Base-by-base conservation (phyloP, 2,113 vertebrate species). In the Hylia prasina region DNA sequence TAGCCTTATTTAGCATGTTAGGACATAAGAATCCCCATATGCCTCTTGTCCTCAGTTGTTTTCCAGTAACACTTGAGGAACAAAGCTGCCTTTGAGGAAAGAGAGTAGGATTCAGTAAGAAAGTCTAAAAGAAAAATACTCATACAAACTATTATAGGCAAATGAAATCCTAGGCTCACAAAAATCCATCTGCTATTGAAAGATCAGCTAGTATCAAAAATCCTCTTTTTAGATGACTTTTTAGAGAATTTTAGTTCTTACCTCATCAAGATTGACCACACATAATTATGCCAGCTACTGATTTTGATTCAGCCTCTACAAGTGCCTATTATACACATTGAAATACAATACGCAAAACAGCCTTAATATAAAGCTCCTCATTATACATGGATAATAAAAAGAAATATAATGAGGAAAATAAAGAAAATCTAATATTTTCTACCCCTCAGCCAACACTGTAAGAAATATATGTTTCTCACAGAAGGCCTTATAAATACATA, bases 371-470 rank as follows among this genome's bases (percentile, higher is more conserved):
- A 79, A 85, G 13, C n/a, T 71, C 45, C 20, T 51, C 44, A 85
- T 90, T 87, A 75, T 72, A 53, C 57, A 37, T 23, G 28, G n/a
- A 82, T 37, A 72, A 87, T 72, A 90, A 82, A 94, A 87, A 54
- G 19, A 75, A 92, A 93, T 69, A 79, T 16, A 92, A 77, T 35
- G 48, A 93, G 37, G 37, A 93, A 56, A 87, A 79, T 65, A 68
- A 87, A 93, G n/a, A 76, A 85, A 90, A 90, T 57, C 20, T 75
- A 68, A 71, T 85, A 28, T 91, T 85, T 93, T 91, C 45, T 79
- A 93, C 57, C 70, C 37, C 37, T 82, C 44, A 93, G 66, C 28
- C 75, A 94, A 61, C 57, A 72, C 22, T 72, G 11, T 82, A 70
- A 87, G 64, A 94, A 89, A 68, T 45, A 66, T 10, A 9, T 40